Evolutionary conservation across 2,888 invertebrate genomes (phyloP).

Genomic region (Cheilosia soror): DNA sequence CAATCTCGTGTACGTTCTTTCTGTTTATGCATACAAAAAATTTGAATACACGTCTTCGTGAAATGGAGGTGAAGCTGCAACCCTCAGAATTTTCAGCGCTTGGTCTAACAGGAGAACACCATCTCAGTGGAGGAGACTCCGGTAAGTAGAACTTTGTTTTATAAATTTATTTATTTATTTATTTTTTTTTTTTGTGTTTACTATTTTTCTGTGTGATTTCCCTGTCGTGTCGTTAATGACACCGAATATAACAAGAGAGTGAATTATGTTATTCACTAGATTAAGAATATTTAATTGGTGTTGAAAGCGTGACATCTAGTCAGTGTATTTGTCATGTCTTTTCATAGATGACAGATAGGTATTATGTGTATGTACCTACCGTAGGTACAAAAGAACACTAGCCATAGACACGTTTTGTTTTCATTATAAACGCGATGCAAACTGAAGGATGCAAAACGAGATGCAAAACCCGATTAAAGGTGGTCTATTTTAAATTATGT

Average conservation of each 20-base stretch:
- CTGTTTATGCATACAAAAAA: slow-evolving; percentile 93
- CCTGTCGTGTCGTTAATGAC: slow-evolving; percentile 52
- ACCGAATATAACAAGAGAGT: slow-evolving; percentile 37
- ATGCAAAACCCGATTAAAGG: too few relatives aligned
- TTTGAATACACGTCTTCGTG: slow-evolving; percentile 90
- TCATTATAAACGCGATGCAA: too few relatives aligned
- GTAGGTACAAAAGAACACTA: not conserved
- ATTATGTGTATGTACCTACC: not conserved
- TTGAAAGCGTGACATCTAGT: slow-evolving; percentile 15
- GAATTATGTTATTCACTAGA: slow-evolving; percentile 44
- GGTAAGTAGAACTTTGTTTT: slow-evolving; percentile 80
- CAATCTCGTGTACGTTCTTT: slow-evolving; percentile 92
- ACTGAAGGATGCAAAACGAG: too few relatives aligned
- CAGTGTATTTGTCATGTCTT: not conserved
- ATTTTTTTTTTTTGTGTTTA: not conserved
- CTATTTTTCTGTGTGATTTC: not conserved
- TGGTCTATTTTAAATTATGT: too few relatives aligned
- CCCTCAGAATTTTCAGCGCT: slow-evolving; percentile 86
- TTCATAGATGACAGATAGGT: not conserved
- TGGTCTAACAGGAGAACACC: slow-evolving; percentile 83
- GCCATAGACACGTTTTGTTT: not conserved
- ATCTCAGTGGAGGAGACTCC: slow-evolving; percentile 81
- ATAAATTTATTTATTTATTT: slow-evolving; percentile 7
- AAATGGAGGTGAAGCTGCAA: slow-evolving; percentile 91
- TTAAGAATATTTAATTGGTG: slow-evolving; percentile 33